Evolutionary conservation across 1,140 invertebrate species (phyloP), one percentile per base, ranked within the genome.

Genomic region (Nymphalis io): DNA sequence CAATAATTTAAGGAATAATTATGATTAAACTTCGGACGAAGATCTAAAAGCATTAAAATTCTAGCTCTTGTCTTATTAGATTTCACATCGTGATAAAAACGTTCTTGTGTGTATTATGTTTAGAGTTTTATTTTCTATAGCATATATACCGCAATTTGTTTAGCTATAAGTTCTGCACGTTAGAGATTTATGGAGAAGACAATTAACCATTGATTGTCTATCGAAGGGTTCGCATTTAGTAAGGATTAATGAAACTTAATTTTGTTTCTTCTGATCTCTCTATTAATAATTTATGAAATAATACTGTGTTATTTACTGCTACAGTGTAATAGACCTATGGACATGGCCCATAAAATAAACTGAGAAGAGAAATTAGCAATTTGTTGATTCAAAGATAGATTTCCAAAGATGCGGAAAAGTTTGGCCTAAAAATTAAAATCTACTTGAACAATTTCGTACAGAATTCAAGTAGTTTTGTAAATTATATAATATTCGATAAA

Each of bases 151-250:
- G 48, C 18, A 70, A 55, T 58, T 66, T 66, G 62, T 68, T 60
- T 44, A 62, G 44, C 44, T 51, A 68, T 73, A 65, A 75, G 66
- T 70, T 68, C 64, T 66, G 53, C 53, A 63, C 40, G 46, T 68
- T 33, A 33, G 72, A 77, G 75, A 77, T 77, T 74, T 74, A 77
- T 74, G 69, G 67, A 72, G 62, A 77, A 74, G 75, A 77, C 73
- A 77, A 77, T 77, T 77, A 77, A 74, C 63, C 48, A 74, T 70
- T 72, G 75, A 76, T 76, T 76, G 67, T 66, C 65, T 67, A 65
- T 70, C 72, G 70, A 70, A 73, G 73, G 60, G 42, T 76, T 73
- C 38, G 68, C 60, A 57, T 73, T 73, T 70, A 65, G 60, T 68
- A 55, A 61, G 48, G 66, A 67, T 58, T 68, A 72, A 73, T 76